Conservation (phyloP, 1,140 invertebrate genomes). For the Dolichoris vasculosae region DNA sequence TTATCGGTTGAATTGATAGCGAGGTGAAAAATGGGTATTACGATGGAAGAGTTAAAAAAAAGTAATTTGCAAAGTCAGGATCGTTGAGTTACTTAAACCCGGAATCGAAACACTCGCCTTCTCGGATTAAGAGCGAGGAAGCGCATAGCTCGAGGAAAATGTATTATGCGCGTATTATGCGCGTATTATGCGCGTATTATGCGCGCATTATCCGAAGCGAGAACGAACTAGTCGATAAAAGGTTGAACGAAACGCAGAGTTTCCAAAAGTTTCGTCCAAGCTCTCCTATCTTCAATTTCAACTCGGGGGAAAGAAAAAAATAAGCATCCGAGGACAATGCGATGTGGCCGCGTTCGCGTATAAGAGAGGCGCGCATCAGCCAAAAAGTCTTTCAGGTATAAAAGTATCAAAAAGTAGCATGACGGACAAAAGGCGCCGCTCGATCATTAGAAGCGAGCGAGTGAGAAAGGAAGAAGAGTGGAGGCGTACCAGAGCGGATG, state of each 20-base stretch:
- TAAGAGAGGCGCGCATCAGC: background rate
- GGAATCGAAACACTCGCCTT: too few relatives aligned
- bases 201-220: background rate
- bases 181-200: too few relatives aligned
- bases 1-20: too few relatives aligned
- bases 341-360: background rate
- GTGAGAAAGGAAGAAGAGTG: background rate
- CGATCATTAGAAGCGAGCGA: conserved; percentile 56
- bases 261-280: background rate
- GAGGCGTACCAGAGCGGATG: background rate
- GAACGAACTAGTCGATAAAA: background rate
- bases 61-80: too few relatives aligned
- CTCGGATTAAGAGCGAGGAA: too few relatives aligned
- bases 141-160: too few relatives aligned
- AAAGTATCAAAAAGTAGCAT: conserved; percentile 37
- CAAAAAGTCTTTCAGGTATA: conserved; percentile 40
- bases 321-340: background rate
- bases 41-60: too few relatives aligned
- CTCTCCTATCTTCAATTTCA: background rate
- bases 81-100: too few relatives aligned
- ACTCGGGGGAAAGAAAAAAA: background rate
- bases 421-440: conserved; percentile 58
- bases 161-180: too few relatives aligned
- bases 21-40: too few relatives aligned
- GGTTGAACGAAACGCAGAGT: background rate